Percentiles rank a stretch among this genome's conserved stretches.
These are phyloP conservation scores for Nettapus auritus DNA, from an alignment of 2,113 vertebrate species.

Conservation along the genomic window DNA sequence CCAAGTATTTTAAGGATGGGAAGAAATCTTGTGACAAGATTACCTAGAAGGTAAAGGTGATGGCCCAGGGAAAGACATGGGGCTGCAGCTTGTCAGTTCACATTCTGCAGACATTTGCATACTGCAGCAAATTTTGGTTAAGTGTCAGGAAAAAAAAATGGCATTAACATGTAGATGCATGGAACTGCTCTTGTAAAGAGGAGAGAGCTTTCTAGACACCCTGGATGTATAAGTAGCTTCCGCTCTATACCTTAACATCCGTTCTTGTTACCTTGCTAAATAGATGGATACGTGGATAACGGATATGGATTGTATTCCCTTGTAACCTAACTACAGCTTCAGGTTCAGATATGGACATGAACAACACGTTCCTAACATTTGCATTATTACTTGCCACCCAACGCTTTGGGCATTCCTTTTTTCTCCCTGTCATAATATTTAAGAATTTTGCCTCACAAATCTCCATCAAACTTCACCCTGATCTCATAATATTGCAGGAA, in stretches of 20 bases:
- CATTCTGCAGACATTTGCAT: constrained; percentile 65
- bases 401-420: not conserved
- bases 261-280: not conserved
- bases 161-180: not conserved
- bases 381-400: not conserved
- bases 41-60: not conserved
- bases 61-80: not conserved
- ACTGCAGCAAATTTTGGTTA: constrained; percentile 21
- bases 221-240: not conserved
- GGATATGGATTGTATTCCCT: not conserved
- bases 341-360: not conserved
- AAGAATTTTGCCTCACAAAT: not conserved
- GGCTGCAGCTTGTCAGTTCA: not conserved
- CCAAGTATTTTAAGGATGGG: not conserved
- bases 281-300: not conserved
- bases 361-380: not conserved
- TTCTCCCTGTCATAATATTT: not conserved
- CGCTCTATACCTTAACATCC: not conserved
- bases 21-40: not conserved
- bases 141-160: not conserved
- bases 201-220: not conserved
- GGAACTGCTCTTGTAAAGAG: not conserved
- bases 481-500: not conserved
- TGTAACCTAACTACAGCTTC: not conserved
- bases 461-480: not conserved